Conservation (phyloP, 2,113 vertebrate species). For the Gopherus evgoodei region DNA sequence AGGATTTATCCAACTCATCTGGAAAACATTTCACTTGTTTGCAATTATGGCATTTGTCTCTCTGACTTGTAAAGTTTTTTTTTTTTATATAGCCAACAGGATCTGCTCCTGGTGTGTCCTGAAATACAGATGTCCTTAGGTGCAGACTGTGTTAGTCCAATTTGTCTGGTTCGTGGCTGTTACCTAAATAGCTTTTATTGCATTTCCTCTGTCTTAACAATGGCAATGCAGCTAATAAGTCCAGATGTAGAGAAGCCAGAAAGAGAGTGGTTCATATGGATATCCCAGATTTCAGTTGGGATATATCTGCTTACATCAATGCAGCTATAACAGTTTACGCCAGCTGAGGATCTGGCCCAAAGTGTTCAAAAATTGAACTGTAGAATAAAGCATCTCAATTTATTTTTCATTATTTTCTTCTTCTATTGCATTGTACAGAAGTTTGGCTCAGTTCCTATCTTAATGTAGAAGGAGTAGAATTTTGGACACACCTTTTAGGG, state of each 20-base stretch:
- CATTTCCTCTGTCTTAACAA: not conserved
- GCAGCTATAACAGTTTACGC: not conserved
- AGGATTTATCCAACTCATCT: not conserved
- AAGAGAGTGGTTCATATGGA: conserved; percentile 3
- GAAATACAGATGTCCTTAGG: not conserved
- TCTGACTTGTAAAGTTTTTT: not conserved
- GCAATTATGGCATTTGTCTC: not conserved
- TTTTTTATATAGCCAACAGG: not conserved
- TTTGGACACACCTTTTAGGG: not conserved
- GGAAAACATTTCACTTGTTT: not conserved
- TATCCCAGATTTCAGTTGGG: not conserved
- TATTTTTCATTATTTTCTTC: not conserved
- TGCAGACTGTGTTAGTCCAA: not conserved
- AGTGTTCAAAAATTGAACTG: not conserved
- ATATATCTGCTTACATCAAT: not conserved
- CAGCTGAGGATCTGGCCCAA: not conserved
- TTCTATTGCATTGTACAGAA: not conserved
- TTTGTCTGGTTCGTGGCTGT: not conserved
- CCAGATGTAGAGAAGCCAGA: not conserved
- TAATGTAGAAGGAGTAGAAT: not conserved
- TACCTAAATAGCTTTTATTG: not conserved
- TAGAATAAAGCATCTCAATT: not conserved
- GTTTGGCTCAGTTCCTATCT: not conserved
- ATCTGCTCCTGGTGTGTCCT: not conserved
- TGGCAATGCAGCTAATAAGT: not conserved